phyloP scores from a whole-genome alignment of 2,113 vertebrate species.

The Tricholaema leucomelas region DNA sequence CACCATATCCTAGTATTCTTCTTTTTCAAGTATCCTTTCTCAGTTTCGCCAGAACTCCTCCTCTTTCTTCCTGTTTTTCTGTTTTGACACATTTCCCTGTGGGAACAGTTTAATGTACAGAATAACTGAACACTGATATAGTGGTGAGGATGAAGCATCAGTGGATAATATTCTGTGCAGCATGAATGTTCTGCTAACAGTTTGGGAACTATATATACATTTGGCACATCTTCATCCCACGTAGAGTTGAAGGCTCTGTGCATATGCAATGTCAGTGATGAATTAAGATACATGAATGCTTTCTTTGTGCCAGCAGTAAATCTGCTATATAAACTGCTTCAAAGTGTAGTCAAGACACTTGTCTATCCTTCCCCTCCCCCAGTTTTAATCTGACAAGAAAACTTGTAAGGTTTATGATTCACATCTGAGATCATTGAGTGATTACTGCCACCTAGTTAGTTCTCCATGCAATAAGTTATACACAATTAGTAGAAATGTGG shows the following conservation, averaged over 20 bases:
- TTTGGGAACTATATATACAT: neutral
- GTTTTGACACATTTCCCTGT: neutral
- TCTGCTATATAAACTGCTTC: neutral
- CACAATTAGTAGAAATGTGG: neutral
- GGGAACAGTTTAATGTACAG: neutral
- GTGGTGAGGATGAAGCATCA: neutral
- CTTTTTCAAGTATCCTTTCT: neutral
- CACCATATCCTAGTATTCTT: neutral
- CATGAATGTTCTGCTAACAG: neutral
- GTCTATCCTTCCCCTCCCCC: neutral
- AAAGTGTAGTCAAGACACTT: neutral
- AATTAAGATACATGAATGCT: neutral
- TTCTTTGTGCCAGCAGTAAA: neutral
- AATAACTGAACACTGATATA: neutral
- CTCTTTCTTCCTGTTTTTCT: neutral
- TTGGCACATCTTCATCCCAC: neutral
- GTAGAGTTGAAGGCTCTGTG: neutral
- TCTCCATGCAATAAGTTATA: neutral
- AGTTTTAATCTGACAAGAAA: neutral
- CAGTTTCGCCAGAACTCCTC: neutral
- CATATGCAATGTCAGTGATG: neutral
- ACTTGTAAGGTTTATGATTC: neutral
- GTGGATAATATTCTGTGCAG: neutral
- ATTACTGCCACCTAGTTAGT: slow-evolving; percentile 55
- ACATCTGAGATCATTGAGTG: neutral